phyloP scores from a whole-genome alignment of 2,797 vertebrate genomes.

The Crenuchus spilurus region DNA sequence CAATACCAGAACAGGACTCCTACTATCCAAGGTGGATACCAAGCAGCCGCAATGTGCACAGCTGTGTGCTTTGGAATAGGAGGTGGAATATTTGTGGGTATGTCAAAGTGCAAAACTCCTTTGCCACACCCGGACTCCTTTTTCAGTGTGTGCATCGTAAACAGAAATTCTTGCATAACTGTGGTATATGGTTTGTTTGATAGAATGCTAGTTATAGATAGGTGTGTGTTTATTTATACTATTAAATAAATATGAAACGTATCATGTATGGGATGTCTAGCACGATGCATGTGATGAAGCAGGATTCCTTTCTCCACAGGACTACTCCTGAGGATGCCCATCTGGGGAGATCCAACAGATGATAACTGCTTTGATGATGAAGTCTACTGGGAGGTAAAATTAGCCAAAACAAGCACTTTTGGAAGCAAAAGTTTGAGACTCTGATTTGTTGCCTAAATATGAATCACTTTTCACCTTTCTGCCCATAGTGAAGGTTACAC shows the following conservation, averaged over 20 bases:
- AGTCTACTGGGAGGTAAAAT: conserved; percentile 92
- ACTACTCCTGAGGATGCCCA: conserved; percentile 85
- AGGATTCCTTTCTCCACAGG: conserved; percentile 73
- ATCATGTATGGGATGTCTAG: neutral
- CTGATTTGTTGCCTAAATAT: neutral
- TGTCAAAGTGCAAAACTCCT: conserved; percentile 61
- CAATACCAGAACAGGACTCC: conserved; percentile 60
- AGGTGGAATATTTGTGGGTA: conserved; percentile 90
- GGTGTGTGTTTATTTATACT: no score
- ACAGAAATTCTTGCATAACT: no score
- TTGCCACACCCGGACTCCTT: no score
- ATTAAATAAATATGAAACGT: no score
- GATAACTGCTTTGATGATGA: conserved; percentile 92
- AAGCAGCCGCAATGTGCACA: conserved; percentile 87
- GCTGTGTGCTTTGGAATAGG: conserved; percentile 87
- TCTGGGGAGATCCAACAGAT: conserved; percentile 90
- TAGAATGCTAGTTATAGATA: no score
- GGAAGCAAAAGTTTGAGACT: neutral
- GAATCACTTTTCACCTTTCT: neutral
- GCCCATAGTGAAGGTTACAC: neutral
- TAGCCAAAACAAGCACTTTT: neutral
- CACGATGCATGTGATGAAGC: neutral
- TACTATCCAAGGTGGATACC: conserved; percentile 83
- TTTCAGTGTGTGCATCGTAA: no score
- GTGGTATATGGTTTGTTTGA: no score